Percentiles rank a stretch among this genome's conserved stretches.
Evolutionary conservation across 2,797 vertebrate species (phyloP).

Genomic region (Argya squamiceps): DNA sequence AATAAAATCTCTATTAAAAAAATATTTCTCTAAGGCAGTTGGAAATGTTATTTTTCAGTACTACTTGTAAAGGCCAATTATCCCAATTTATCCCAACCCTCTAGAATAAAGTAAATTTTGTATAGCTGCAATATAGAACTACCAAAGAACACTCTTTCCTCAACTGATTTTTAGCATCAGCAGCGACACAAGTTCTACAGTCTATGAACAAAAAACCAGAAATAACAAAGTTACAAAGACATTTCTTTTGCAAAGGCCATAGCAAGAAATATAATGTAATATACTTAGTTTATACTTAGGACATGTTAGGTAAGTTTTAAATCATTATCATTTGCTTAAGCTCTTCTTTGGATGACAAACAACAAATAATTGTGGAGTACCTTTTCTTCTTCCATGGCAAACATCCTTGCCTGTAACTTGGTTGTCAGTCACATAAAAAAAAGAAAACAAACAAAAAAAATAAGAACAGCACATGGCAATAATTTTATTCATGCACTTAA

Average conservation of each 20-base stretch:
- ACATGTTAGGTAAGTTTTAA: not conserved
- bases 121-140: not conserved
- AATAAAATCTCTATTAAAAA: not conserved
- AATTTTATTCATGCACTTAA: not conserved
- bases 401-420: conserved; percentile 88
- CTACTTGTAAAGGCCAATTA: not conserved
- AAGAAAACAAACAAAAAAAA: not conserved
- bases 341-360: not conserved
- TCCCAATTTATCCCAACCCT: not conserved
- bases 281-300: not conserved
- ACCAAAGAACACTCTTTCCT: not conserved
- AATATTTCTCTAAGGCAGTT: not conserved
- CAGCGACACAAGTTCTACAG: not conserved
- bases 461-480: not conserved
- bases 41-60: not conserved
- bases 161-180: not conserved
- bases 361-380: conserved; percentile 69
- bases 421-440: not conserved
- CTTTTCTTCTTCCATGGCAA: conserved; percentile 89
- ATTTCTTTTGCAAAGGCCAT: not conserved
- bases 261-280: not conserved
- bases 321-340: not conserved
- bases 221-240: not conserved
- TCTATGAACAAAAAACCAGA: not conserved
- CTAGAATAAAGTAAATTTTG: not conserved